Evolutionary conservation across 2,888 invertebrate genomes (phyloP), one percentile per base, ranked within the genome.

Genomic region (Notodonta ziczac): DNA sequence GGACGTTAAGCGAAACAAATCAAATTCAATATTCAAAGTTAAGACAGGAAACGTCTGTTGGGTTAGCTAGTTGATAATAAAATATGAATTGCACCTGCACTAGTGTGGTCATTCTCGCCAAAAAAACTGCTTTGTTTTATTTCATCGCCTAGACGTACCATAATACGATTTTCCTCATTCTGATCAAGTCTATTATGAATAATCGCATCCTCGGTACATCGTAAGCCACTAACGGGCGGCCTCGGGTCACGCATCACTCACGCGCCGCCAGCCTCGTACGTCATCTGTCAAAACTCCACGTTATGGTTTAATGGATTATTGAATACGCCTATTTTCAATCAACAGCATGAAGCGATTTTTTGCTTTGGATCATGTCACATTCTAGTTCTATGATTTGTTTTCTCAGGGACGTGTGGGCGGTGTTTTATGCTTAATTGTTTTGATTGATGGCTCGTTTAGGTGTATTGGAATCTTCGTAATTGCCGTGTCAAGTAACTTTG

Each of bases 261-360:
- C 69, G 67, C 70, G 64, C 64, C 69, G 73, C 70, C 74, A 77
- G 72, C 69, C 73, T 81, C 80, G 78, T 82, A 78, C 80, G 83
- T 84, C 84, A 86, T 80, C 81, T 87, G 89, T 89, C 89, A 88
- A 85, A 89, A 87, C 82, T 77, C 76, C 77, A 73, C 82, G 81
- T 76, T 80, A 80, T 69, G 81, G 78, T 81, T 78, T 86, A 87
- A 90, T 89, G 85, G 86, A 85, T 88, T 87, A 89, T 87, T 85
- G 85, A 87, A 86, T 82, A 84, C 86, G 84, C 80, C 84, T 78
- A 82, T 84, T 88, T 84, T 80, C 81, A 84, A 88, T 88, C 81
- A 78, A 80, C 80, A 79, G 74, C 56, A 74, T 72, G 73, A 71
- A 73, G 69, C 66, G 67, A 76, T 83, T 88, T 88, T 52, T 88